A percentile compares a stretch with the other conserved stretches of the same genome.
phyloP scores from a whole-genome alignment of 30 jellyfish, hydroid and myxozoan species.

The Mastigias papua region DNA sequence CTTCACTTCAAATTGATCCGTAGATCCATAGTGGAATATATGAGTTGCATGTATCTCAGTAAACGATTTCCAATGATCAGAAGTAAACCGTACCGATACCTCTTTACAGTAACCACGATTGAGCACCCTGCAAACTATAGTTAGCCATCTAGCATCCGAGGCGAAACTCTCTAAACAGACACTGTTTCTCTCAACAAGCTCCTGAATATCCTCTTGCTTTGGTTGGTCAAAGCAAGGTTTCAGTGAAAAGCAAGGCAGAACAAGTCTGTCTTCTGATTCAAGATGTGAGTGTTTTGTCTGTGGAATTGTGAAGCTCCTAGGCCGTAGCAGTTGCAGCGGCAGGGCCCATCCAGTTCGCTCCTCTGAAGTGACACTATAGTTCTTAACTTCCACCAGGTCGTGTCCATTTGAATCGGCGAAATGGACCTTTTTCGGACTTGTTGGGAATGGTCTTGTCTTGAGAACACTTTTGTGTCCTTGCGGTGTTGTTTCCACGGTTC shows the following conservation, averaged over 20 bases:
- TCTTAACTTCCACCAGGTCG: constrained; percentile 62
- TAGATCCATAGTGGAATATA: constrained; percentile 66
- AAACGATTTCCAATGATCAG: constrained; percentile 77
- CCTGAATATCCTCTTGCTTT: not conserved
- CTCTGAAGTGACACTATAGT: constrained; percentile 17
- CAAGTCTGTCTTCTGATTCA: constrained; percentile 17
- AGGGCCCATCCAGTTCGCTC: constrained; percentile 33
- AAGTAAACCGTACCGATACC: constrained; percentile 77
- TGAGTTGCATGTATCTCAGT: constrained; percentile 68
- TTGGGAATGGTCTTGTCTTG: constrained; percentile 30
- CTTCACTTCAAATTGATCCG: constrained; percentile 66
- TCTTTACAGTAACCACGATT: constrained; percentile 56
- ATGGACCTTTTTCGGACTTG: constrained; percentile 66
- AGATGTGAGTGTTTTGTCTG: not conserved
- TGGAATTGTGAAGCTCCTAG: constrained; percentile 41
- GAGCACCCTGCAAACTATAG: constrained; percentile 65
- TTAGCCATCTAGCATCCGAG: constrained; percentile 42
- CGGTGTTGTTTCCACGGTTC: constrained; percentile 33
- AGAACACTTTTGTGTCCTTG: constrained; percentile 17
- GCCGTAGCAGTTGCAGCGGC: not conserved
- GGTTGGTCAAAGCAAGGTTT: constrained; percentile 58
- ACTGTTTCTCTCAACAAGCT: constrained; percentile 26
- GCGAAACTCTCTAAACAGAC: constrained; percentile 45
- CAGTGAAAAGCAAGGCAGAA: constrained; percentile 58
- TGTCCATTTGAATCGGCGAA: constrained; percentile 66